Evolutionary conservation across 2,797 vertebrate genomes (phyloP), one percentile per base, ranked within the genome.

Genomic region (Karalla daura): DNA sequence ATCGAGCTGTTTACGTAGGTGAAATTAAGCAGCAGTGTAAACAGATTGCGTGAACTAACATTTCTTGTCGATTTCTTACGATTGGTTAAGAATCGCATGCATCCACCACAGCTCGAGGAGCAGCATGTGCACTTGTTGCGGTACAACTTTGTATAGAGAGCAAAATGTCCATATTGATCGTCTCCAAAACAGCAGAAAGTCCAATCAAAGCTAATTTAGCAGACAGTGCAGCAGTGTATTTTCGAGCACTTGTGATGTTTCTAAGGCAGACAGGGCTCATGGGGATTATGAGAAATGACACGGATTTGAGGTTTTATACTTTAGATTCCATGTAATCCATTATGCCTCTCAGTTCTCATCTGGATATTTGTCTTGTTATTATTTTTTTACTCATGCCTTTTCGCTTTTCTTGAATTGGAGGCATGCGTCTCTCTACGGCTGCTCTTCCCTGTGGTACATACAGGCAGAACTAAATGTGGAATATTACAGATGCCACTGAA

Each of bases 281-380:
- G 28, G 28, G 77, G 70, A 87, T 87, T 84, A 80, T 21, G 40
- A 58, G 46, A 76, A 81, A 78, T 70, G 50, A 74, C 65, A 69
- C 0, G 36, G 85, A 84, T 77, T 79, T 81, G 65, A 77, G 75
- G 59, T 81, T 70, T 79, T 60, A 78, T 63, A 64, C 61, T 81
- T 83, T 62, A 53, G 11, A 68, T 71, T 74, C 78, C 46, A 59
- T 83, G 68, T 77, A 77, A 80, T 75, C 65, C 71, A 73, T 76
- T 72, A 74, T 79, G 80, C 54, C 53, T 88, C 52, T 66, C 66
- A 63, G 74, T 67, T 66, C 61, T 63, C 1, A 3, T 40, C 45
- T 53, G 56, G 30, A 50, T 69, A 55, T 70, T 67, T 75, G 64
- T 71, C 53, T 70, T 69, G 47, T 70, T 75, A 10, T 45, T 72